Evolutionary conservation across 92 coral and sea anemone genomes (phyloP).

Genomic region (Epizoanthus scotinus): DNA sequence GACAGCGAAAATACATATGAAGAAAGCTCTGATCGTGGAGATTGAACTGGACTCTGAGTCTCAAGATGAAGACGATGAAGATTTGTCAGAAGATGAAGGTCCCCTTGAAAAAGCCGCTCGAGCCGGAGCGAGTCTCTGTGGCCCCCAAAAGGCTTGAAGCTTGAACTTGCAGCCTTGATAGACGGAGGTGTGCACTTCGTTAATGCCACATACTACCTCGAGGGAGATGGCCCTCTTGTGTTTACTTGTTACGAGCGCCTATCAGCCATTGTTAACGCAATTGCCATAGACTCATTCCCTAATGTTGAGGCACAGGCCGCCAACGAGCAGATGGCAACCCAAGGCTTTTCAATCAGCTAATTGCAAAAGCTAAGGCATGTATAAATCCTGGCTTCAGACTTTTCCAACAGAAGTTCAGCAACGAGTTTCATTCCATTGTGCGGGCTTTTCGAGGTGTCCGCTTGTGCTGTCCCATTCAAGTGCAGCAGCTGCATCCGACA

Average conservation of each 20-base stretch:
- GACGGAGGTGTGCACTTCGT: conserved; percentile 32
- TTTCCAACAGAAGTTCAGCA: conserved; percentile 20
- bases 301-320: conserved; percentile 39
- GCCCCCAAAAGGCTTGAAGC: too few relatives aligned
- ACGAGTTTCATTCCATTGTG: conserved; percentile 33
- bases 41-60: too few relatives aligned
- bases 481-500: conserved; percentile 42
- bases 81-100: too few relatives aligned
- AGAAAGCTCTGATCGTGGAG: too few relatives aligned
- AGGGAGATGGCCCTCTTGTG: too few relatives aligned
- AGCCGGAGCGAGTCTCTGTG: too few relatives aligned
- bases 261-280: conserved; percentile 25
- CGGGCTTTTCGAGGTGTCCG: conserved; percentile 32
- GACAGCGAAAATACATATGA: too few relatives aligned
- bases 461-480: conserved; percentile 40
- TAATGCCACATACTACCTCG: conserved; percentile 26
- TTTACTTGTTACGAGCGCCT: conserved; percentile 32
- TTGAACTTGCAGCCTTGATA: conserved; percentile 31
- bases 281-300: conserved; percentile 20
- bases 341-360: conserved; percentile 22
- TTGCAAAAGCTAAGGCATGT: conserved; percentile 18
- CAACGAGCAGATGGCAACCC: conserved; percentile 35
- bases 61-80: too few relatives aligned
- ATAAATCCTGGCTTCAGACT: conserved; percentile 31
- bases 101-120: too few relatives aligned